A percentile compares a stretch with the other conserved stretches of the same genome.
Conservation (phyloP, 1,140 invertebrate species). For the Solenopsis fugax region DNA sequence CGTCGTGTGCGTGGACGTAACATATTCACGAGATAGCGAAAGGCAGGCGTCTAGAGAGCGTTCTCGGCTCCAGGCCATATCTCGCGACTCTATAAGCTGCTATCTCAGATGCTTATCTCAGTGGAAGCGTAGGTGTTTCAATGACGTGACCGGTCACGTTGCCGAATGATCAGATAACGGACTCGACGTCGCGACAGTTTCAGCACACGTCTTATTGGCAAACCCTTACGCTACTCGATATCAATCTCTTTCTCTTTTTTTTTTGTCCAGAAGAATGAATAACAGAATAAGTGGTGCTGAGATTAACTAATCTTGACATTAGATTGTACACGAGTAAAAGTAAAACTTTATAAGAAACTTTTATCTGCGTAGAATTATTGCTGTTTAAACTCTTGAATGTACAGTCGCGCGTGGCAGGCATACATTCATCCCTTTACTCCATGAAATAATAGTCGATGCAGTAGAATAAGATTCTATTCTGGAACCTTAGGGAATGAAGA, state of each 20-base stretch:
- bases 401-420: conserved; percentile 31
- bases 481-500: conserved; percentile 7
- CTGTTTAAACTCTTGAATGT: conserved; percentile 20
- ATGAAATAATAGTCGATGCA: conserved; percentile 27
- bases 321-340: neutral
- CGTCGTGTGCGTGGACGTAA: conserved; percentile 66
- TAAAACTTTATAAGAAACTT: neutral
- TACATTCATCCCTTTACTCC: conserved; percentile 16
- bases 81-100: conserved; percentile 54
- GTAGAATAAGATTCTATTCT: conserved; percentile 34
- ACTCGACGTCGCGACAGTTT: conserved; percentile 73
- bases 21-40: conserved; percentile 71
- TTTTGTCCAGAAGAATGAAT: conserved; percentile 8
- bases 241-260: conserved; percentile 36
- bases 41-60: conserved; percentile 65
- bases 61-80: conserved; percentile 52
- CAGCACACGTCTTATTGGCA: conserved; percentile 65
- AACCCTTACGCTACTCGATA: conserved; percentile 18
- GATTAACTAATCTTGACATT: conserved; percentile 27
- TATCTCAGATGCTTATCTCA: conserved; percentile 77
- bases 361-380: neutral
- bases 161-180: conserved; percentile 77
- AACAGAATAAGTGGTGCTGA: neutral
- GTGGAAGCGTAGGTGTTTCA: conserved; percentile 75
- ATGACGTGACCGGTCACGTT: conserved; percentile 78